Percentiles rank a stretch among this genome's conserved stretches.
Evolutionary conservation across 2,888 invertebrate genomes (phyloP).

Genomic region (Galerucella pusilla): DNA sequence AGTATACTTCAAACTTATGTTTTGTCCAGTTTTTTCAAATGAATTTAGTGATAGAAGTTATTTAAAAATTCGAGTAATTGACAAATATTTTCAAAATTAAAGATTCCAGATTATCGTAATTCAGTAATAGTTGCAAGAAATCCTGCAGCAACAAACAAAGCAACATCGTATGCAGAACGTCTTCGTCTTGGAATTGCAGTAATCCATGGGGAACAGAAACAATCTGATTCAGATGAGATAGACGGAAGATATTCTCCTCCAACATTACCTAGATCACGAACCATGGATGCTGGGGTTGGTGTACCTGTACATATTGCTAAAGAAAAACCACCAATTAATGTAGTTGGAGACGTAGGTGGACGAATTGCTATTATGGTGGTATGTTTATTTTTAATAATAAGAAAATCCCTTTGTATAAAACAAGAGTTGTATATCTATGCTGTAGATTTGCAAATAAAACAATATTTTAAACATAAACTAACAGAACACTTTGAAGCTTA

Average conservation of each 20-base stretch:
- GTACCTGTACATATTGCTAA: constrained; percentile 93
- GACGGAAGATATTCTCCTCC: constrained; percentile 82
- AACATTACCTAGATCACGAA: constrained; percentile 78
- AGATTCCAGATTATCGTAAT: constrained; percentile 99
- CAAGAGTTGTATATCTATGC: neutral
- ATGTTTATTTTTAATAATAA: constrained; percentile 61
- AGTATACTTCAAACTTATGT: too few relatives aligned
- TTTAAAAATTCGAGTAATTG: too few relatives aligned
- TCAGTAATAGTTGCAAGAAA: constrained; percentile 98
- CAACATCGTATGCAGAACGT: constrained; percentile 97
- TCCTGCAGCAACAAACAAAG: constrained; percentile 98
- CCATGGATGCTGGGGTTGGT: constrained; percentile 91
- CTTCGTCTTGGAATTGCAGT: constrained; percentile 96
- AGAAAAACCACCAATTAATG: constrained; percentile 99
- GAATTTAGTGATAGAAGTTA: too few relatives aligned
- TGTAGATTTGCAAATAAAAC: too few relatives aligned
- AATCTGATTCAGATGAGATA: constrained; percentile 86
- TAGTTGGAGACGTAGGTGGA: constrained; percentile 98
- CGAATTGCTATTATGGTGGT: constrained; percentile 99
- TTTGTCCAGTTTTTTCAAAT: too few relatives aligned
- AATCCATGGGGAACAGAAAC: constrained; percentile 98
- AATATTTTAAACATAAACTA: too few relatives aligned
- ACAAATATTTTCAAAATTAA: constrained; percentile 39
- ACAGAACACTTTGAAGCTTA: too few relatives aligned
- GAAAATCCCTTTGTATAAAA: neutral